These are phyloP conservation scores for Brevimyrus niger DNA, from an alignment of 2,113 vertebrate species.

Conservation along the genomic window DNA sequence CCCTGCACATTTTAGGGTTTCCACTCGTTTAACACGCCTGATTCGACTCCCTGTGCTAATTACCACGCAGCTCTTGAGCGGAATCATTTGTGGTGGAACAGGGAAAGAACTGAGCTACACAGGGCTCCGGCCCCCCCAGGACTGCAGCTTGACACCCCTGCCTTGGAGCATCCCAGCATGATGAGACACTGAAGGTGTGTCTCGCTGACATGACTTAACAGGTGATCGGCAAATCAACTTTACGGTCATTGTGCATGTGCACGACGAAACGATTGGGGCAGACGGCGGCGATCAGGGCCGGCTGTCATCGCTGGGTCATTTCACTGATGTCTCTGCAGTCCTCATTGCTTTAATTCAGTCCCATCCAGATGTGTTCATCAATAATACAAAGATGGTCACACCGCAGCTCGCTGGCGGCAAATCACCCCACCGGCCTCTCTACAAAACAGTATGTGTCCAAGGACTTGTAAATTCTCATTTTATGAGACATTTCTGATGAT, in stretches of 20 bases:
- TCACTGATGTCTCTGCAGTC: not conserved
- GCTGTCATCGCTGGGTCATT: not conserved
- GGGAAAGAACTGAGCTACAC: no score
- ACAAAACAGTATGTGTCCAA: not conserved
- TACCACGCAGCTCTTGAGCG: no score
- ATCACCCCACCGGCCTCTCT: not conserved
- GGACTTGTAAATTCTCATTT: not conserved
- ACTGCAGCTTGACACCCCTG: no score
- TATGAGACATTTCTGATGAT: not conserved
- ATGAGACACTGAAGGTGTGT: not conserved
- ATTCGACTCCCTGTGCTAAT: no score
- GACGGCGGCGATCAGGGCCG: not conserved
- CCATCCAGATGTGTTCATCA: not conserved
- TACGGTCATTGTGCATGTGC: not conserved
- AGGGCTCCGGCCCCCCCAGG: no score
- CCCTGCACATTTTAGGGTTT: no score
- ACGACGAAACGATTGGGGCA: not conserved
- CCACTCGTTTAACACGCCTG: no score
- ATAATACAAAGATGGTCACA: not conserved
- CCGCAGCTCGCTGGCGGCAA: not conserved
- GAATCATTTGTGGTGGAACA: no score
- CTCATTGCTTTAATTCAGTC: not conserved
- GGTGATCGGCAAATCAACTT: not conserved
- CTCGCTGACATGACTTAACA: not conserved
- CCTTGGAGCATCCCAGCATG: not conserved